Base-by-base conservation (phyloP, 2,113 vertebrate species). In the Electrona antarctica region DNA sequence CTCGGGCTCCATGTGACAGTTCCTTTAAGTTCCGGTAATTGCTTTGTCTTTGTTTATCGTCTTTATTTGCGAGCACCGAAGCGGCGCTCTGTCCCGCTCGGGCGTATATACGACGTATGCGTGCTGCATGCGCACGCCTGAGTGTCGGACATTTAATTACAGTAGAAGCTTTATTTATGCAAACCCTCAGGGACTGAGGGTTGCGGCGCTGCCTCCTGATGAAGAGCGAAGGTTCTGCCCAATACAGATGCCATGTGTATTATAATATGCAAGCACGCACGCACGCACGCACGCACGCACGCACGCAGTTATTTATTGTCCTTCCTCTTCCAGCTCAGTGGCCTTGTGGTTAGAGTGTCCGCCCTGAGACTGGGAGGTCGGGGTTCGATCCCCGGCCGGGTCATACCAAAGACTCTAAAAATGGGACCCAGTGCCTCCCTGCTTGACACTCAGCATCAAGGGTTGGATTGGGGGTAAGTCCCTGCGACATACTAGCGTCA, bases 31-130 rank as follows among this genome's bases (percentile, higher is more conserved):
- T 81, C 45, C 50, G 11, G 70, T 90, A 87, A 91, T 90, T 78
- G 74, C 81, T 87, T 81, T 85, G 81, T 83, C 70, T 77, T 73
- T 82, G 84, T 86, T 84, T 86, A 79, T 85, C 81, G 80, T 76
- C 28, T 86, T 84, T 86, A 79, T 85, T 81, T 82, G 77, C 28
- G 69, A 67, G 68, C 79, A 76, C 61, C 83, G 79, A 84, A 76
- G 77, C 33, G 52, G 50, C 51, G 3, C 33, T 41, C 64, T 74
- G 29, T 82, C 69, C 51, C 13, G 54, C 65, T 60, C 60, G 54
- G 65, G 21, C 21, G 21, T 21, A 21, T 21, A 21, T 21, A 21
- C 21, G 21, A 12, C 15, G 11, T 67, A 49, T 76, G 62, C 49
- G 56, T 41, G 33, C 5, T 6, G 33, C 33, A 41, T 33, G 9